Base-by-base conservation (phyloP, 2,888 invertebrate genomes). In the Cheilosia vulpina region DNA sequence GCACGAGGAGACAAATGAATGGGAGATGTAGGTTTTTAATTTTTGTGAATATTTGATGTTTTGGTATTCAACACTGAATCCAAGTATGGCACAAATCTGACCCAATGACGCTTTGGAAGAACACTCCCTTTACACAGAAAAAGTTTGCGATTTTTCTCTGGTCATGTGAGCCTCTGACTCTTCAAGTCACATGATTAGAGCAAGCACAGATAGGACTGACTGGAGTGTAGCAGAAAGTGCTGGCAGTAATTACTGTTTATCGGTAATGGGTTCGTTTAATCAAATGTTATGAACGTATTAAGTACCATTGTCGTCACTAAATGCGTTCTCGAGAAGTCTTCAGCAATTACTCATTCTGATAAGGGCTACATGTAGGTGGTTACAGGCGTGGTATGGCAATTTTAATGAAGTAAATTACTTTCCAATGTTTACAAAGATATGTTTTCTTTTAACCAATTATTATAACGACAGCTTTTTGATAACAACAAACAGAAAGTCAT, bases 181-280 rank as follows among this genome's bases (percentile, higher is more conserved):
- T 13, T 13, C 38, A 9, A 19, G 9, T 19, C 47, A 47, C 17
- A 19, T 47, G 47, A 47, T 47, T 7, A 9, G 19, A 19, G 47
- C 19, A 19, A 47, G 11, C 13, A 13, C 47, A 17, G 47, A 47
- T 47, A 47, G 17, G 47, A 17, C 17, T 9, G 19, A 11, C 47
- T 47, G 47, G 19, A 47, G 47, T 47, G 38, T 0, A 38, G 13
- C 13, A 38, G 38, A 38, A 38, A 38, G 4, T 38, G 38, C 13
- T 38, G 9, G 9, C 19, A 47, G 4, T 50, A 31, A 31, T 47
- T 47, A 19, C 17, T 19, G 11, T 47, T 47, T 17, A 47, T 47
- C 47, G 47, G 19, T 19, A 47, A 47, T 47, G 47, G 45, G n/a
- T 47, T 19, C 9, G 19, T 38, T 9, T 47, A 47, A 53, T 53